Evolutionary conservation across 2,113 vertebrate species (phyloP).

Genomic region (Ciconia boyciana): DNA sequence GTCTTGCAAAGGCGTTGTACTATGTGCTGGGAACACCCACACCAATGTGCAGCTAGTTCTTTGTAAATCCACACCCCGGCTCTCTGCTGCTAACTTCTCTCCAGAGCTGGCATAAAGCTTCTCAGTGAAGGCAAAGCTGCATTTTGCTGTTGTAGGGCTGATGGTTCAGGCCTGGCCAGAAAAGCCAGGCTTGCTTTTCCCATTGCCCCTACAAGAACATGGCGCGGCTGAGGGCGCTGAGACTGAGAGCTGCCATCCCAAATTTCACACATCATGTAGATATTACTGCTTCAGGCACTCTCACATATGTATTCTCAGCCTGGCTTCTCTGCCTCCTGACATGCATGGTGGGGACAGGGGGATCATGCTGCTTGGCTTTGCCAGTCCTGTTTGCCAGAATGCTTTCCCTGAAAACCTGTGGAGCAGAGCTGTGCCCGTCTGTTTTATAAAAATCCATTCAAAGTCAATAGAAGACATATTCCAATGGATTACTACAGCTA

Average conservation of each 20-base stretch:
- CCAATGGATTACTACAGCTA: neutral
- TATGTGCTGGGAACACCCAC: neutral
- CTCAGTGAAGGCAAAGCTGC: neutral
- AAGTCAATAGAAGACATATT: neutral
- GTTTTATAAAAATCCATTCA: neutral
- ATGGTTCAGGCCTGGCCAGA: neutral
- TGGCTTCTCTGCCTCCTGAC: neutral
- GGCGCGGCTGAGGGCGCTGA: neutral
- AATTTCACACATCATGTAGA: neutral
- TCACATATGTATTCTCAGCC: accelerated
- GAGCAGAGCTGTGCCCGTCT: neutral
- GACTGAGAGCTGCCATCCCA: neutral
- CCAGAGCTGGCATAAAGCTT: neutral
- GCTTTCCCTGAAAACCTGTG: neutral
- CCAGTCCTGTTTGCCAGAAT: neutral
- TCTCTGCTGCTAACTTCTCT: neutral
- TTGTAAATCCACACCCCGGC: neutral
- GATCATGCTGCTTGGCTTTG: neutral
- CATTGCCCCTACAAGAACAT: neutral
- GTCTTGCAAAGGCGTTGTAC: neutral
- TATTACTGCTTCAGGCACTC: neutral
- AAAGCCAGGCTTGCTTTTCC: neutral
- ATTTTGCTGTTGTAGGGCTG: neutral
- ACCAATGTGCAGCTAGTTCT: neutral
- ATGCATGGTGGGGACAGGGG: accelerated